Conservation (phyloP, 2,797 vertebrate species). For the Spinus olivaceus region DNA sequence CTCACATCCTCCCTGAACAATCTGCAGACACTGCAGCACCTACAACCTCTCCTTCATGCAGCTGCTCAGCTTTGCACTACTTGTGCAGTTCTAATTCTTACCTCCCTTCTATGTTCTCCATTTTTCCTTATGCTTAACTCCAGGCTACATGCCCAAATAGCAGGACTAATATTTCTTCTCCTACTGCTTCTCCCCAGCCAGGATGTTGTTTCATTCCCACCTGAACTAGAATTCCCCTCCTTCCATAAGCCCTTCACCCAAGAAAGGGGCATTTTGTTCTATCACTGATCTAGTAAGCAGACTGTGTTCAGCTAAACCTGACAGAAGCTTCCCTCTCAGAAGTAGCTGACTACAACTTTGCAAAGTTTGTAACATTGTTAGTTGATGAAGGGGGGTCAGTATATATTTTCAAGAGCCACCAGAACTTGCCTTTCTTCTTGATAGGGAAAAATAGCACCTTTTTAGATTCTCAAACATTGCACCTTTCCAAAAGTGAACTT, state of each 20-base stretch:
- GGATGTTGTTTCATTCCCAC: background rate
- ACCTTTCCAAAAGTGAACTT: background rate
- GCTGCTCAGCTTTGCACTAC: background rate
- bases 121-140: background rate
- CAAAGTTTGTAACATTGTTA: background rate
- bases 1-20: background rate
- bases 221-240: background rate
- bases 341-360: background rate
- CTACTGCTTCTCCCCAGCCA: background rate
- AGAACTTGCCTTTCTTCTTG: background rate
- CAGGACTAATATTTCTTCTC: background rate
- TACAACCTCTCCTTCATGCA: background rate
- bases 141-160: background rate
- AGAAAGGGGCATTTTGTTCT: background rate
- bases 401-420: background rate
- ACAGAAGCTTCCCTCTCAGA: background rate
- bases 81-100: rapidly evolving
- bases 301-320: background rate
- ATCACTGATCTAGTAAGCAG: background rate
- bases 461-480: background rate
- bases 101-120: background rate
- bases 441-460: background rate
- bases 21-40: background rate
- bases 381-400: background rate
- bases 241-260: background rate